Conservation (phyloP, 2,797 vertebrate genomes). For the Trachops cirrhosus region DNA sequence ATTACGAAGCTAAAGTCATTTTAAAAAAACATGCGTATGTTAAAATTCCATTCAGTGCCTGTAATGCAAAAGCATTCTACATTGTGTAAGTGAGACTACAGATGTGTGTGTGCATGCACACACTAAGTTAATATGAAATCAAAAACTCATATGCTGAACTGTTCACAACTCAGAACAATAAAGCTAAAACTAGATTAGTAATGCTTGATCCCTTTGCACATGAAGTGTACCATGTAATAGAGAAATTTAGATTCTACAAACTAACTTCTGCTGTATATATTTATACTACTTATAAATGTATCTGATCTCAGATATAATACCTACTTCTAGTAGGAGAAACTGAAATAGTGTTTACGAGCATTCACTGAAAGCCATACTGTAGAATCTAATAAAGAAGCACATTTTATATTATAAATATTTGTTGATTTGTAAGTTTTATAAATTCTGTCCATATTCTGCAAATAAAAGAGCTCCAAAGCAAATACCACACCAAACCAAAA, state of each 20-base stretch:
- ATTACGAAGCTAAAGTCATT: conserved; percentile 39
- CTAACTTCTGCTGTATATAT: background rate
- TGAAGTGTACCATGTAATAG: background rate
- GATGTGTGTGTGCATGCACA: background rate
- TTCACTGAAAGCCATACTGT: background rate
- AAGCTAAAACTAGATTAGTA: conserved; percentile 10
- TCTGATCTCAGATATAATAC: conserved; percentile 21
- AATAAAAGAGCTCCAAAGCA: conserved; percentile 10
- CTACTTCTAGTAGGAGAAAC: background rate
- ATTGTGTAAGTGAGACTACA: background rate
- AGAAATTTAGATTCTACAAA: conserved; percentile 38
- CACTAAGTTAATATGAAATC: background rate
- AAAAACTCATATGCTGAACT: background rate
- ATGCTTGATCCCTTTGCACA: background rate
- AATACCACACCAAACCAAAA: background rate
- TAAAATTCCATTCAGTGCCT: conserved; percentile 21
- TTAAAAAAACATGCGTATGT: background rate
- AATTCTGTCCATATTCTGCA: conserved; percentile 21
- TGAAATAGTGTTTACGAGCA: background rate
- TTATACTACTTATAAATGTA: conserved; percentile 12
- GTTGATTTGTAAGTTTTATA: conserved; percentile 27
- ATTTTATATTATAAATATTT: background rate
- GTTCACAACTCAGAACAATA: background rate
- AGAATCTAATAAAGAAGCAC: conserved; percentile 19
- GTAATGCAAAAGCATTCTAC: background rate